These are phyloP conservation scores for human (Homo sapiens) DNA, from an alignment of 2,113 vertebrate species.

Conservation along the genomic window GRCh38 chr12:106196001-106196500, in stretches of 20 bases:
- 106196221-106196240: slow-evolving; percentile 24
- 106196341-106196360: background rate
- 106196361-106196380: background rate
- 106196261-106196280: slow-evolving; percentile 71
- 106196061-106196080: slow-evolving; percentile 19
- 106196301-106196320: slow-evolving; percentile 41
- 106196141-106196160: slow-evolving; percentile 67
- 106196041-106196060: slow-evolving; percentile 47
- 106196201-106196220: slow-evolving; percentile 73
- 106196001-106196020: slow-evolving; percentile 50
- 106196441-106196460: background rate
- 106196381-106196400: background rate
- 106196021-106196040: slow-evolving; percentile 58
- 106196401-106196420: background rate
- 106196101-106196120: slow-evolving; percentile 67
- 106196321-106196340: background rate
- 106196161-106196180: slow-evolving; percentile 66
- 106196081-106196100: slow-evolving; percentile 53
- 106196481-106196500: background rate
- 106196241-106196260: slow-evolving; percentile 74
- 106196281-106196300: slow-evolving; percentile 64
- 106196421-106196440: background rate
- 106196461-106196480: background rate
- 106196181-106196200: slow-evolving; percentile 75
- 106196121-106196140: slow-evolving; percentile 41